Conservation (phyloP, 2,888 invertebrate genomes). For the Perdita meconis region DNA sequence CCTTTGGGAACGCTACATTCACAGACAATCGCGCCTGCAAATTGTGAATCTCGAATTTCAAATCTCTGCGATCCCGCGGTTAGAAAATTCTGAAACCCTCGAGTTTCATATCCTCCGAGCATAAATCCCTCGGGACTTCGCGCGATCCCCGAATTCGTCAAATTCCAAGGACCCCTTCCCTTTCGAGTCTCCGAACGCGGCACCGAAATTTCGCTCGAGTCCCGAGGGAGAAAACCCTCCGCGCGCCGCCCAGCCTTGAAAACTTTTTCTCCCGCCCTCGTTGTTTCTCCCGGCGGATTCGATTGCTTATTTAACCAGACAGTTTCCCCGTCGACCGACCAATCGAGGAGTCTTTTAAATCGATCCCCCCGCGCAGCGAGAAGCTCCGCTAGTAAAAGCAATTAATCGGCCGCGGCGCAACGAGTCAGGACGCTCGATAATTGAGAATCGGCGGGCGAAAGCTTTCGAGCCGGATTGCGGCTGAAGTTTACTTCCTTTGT, state of each 20-base stretch:
- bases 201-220: background rate
- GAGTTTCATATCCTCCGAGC: too few relatives aligned
- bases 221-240: background rate
- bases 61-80: too few relatives aligned
- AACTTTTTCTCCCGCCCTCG: background rate
- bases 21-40: too few relatives aligned
- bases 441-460: conserved; percentile 10
- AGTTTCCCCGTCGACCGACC: conserved; percentile 13
- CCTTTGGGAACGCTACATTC: too few relatives aligned
- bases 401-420: conserved; percentile 33
- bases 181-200: background rate
- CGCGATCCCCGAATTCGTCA: too few relatives aligned
- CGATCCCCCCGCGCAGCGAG: conserved; percentile 7
- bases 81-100: too few relatives aligned
- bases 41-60: too few relatives aligned
- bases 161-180: background rate
- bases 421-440: conserved; percentile 31
- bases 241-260: background rate
- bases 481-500: background rate
- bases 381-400: conserved; percentile 1
- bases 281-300: too few relatives aligned
- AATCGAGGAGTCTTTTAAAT: conserved; percentile 7
- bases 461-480: conserved; percentile 12
- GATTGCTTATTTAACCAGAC: conserved; percentile 17
- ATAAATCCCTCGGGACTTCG: too few relatives aligned